Percentiles rank a stretch among this genome's conserved stretches.
Evolutionary conservation across 1,140 invertebrate genomes (phyloP).

Genomic region (Tetramorium alpestre): DNA sequence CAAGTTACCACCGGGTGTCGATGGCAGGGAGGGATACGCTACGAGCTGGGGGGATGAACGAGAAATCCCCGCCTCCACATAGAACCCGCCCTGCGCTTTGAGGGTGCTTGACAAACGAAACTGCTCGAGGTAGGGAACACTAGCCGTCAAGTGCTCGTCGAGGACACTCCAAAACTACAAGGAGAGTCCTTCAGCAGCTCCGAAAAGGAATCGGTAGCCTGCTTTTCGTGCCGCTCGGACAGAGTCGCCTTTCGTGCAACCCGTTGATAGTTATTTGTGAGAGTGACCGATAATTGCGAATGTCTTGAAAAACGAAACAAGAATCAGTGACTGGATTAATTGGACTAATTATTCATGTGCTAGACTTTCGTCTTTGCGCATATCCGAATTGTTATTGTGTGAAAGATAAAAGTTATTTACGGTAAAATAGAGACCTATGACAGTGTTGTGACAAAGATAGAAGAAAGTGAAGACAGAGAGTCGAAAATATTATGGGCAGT

Average conservation of each 20-base stretch:
- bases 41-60: constrained; percentile 58
- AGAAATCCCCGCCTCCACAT: constrained; percentile 72
- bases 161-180: constrained; percentile 84
- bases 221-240: neutral
- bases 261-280: neutral
- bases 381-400: neutral
- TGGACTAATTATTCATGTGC: neutral
- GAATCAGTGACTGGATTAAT: constrained; percentile 11
- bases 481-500: neutral
- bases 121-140: constrained; percentile 81
- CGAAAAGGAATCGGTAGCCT: constrained; percentile 40
- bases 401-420: neutral
- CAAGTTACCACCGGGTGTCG: constrained; percentile 29
- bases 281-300: constrained; percentile 13
- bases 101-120: constrained; percentile 82
- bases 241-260: neutral
- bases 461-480: neutral
- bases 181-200: constrained; percentile 70
- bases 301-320: neutral
- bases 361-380: neutral
- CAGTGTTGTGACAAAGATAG: neutral
- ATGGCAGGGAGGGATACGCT: constrained; percentile 31
- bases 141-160: constrained; percentile 85
- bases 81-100: constrained; percentile 81
- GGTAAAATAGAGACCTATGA: neutral